These are phyloP conservation scores for Todus mexicanus DNA, from an alignment of 2,797 vertebrate genomes.

Conservation along the genomic window DNA sequence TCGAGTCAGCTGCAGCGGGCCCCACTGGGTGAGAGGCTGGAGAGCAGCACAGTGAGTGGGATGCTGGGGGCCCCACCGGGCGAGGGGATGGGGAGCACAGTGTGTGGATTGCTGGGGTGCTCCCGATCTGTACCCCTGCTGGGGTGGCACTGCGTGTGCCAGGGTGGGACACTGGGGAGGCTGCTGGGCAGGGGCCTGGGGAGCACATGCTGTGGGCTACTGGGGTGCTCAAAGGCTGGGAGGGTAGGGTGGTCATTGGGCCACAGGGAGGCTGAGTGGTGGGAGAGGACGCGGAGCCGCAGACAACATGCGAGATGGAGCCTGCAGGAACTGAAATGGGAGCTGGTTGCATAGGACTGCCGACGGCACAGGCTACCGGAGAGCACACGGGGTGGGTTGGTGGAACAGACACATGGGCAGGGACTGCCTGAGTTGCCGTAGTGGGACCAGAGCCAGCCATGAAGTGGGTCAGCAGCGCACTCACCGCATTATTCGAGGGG, in stretches of 20 bases:
- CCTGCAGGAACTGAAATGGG: neutral
- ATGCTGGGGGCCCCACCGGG: neutral
- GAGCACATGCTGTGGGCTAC: neutral
- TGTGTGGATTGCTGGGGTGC: fast-evolving
- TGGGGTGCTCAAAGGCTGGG: neutral
- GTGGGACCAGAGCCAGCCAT: constrained; percentile 25
- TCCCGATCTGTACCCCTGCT: neutral
- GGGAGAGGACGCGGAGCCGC: neutral
- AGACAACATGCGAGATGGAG: neutral
- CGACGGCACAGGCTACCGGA: neutral
- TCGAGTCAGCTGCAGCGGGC: neutral
- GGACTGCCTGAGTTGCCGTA: neutral
- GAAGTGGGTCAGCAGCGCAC: constrained; percentile 40
- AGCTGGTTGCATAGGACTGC: neutral
- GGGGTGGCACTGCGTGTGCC: neutral
- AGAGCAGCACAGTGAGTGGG: neutral
- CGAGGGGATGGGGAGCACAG: neutral
- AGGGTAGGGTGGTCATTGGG: neutral
- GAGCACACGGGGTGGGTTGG: neutral
- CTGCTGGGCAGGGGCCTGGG: neutral
- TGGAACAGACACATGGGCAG: neutral
- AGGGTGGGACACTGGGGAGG: neutral
- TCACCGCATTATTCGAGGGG: constrained; percentile 35
- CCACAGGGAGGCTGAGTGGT: neutral
- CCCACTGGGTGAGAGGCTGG: neutral